phyloP scores from a whole-genome alignment of 2,113 vertebrate species.

The Pituophis catenifer region DNA sequence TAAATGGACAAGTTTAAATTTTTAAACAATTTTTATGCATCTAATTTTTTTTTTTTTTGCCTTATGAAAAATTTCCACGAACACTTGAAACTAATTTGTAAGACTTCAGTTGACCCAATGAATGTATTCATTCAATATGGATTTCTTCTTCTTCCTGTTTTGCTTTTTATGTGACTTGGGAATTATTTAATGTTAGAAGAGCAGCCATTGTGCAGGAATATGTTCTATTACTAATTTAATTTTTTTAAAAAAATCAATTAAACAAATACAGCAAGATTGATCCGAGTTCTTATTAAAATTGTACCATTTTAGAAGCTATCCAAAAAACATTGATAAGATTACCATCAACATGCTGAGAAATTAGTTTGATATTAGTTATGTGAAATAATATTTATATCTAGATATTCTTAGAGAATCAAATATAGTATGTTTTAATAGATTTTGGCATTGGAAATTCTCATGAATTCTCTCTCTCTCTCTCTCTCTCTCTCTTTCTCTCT shows the following conservation, averaged over 20 bases:
- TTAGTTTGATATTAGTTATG: background rate
- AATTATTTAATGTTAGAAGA: background rate
- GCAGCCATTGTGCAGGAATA: background rate
- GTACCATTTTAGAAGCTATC: background rate
- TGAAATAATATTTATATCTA: background rate
- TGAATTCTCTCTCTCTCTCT: rapidly evolving
- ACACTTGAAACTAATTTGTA: background rate
- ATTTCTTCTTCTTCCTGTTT: background rate
- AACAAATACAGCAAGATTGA: background rate
- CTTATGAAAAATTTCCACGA: background rate
- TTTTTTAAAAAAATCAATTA: background rate
- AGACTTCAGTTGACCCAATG: background rate
- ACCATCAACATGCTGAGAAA: background rate
- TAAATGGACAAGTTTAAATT: background rate
- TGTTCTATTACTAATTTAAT: background rate
- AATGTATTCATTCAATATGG: background rate
- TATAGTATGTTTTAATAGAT: background rate
- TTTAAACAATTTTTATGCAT: background rate
- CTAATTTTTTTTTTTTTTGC: background rate
- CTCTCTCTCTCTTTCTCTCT: background rate
- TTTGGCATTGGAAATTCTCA: background rate
- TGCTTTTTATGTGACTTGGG: background rate
- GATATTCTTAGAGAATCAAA: background rate
- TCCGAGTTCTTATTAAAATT: background rate
- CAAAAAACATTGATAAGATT: background rate